Conservation (phyloP, 2,888 invertebrate species). For the Eristalis arbustorum region DNA sequence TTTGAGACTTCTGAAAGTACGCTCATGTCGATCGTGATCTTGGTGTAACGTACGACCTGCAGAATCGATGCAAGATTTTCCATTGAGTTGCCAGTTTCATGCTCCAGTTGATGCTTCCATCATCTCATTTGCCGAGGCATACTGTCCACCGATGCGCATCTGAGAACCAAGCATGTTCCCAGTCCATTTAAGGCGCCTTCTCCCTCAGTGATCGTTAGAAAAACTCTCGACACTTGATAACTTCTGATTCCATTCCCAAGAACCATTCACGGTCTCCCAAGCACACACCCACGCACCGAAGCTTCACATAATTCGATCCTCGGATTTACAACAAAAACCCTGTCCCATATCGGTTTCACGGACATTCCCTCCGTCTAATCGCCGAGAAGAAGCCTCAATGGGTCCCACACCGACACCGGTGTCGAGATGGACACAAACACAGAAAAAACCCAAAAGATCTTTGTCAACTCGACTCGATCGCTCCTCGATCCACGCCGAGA, state of each 20-base stretch:
- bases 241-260: background rate
- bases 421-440: background rate
- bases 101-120: too few species aligned
- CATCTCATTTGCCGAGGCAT: too few species aligned
- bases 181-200: too few species aligned
- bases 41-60: too few species aligned
- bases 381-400: slow-evolving; percentile 18
- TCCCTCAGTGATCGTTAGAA: background rate
- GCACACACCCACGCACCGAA: background rate
- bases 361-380: background rate
- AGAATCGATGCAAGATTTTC: too few species aligned
- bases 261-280: background rate
- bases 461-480: background rate
- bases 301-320: background rate
- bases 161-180: too few species aligned
- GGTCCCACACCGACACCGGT: background rate
- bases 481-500: background rate
- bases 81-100: too few species aligned
- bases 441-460: background rate
- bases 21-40: too few species aligned
- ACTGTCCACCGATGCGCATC: too few species aligned
- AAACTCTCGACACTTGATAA: background rate
- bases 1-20: too few species aligned
- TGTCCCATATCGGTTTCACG: background rate
- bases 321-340: background rate